These are phyloP conservation scores for Pycnomerus fuliginosus DNA, from an alignment of 2,888 invertebrate species.

Conservation along the genomic window DNA sequence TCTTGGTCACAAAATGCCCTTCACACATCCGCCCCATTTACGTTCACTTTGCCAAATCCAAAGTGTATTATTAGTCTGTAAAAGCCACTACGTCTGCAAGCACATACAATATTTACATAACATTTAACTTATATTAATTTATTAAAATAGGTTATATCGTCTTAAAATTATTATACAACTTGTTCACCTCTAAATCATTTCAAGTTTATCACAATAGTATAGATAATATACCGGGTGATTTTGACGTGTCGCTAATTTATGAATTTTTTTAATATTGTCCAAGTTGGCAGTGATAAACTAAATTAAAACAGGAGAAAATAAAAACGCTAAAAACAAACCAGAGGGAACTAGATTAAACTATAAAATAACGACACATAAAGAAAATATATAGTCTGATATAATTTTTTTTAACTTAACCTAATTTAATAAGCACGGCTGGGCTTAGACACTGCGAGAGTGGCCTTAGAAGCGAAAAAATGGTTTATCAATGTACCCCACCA, in stretches of 20 bases:
- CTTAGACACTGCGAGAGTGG: slow-evolving; percentile 30
- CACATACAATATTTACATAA: slow-evolving; percentile 48
- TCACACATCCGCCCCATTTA: too few species aligned
- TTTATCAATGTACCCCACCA: slow-evolving; percentile 62
- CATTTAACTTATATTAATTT: slow-evolving; percentile 33
- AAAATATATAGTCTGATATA: slow-evolving; percentile 34
- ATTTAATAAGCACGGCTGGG: slow-evolving; percentile 34
- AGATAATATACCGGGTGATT: slow-evolving; percentile 7
- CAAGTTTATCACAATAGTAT: slow-evolving; percentile 44
- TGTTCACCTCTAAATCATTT: slow-evolving; percentile 41
- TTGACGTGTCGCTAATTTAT: slow-evolving; percentile 23
- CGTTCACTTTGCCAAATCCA: too few species aligned
- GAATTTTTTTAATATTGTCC: slow-evolving; percentile 25
- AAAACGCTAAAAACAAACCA: slow-evolving; percentile 20
- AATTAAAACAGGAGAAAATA: slow-evolving; percentile 1
- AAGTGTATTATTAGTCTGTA: too few species aligned
- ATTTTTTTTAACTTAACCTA: slow-evolving; percentile 30
- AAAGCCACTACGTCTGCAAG: slow-evolving; percentile 33
- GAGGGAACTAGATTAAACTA: slow-evolving; percentile 35
- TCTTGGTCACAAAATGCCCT: too few species aligned
- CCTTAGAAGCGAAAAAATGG: slow-evolving; percentile 25
- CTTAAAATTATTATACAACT: slow-evolving; percentile 39
- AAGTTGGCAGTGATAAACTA: slow-evolving; percentile 43
- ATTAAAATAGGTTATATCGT: slow-evolving; percentile 38
- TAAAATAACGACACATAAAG: slow-evolving; percentile 39